Evolutionary conservation across 2,113 vertebrate species (phyloP), one percentile per base, ranked within the genome.

Genomic region (Microtus montanus): DNA sequence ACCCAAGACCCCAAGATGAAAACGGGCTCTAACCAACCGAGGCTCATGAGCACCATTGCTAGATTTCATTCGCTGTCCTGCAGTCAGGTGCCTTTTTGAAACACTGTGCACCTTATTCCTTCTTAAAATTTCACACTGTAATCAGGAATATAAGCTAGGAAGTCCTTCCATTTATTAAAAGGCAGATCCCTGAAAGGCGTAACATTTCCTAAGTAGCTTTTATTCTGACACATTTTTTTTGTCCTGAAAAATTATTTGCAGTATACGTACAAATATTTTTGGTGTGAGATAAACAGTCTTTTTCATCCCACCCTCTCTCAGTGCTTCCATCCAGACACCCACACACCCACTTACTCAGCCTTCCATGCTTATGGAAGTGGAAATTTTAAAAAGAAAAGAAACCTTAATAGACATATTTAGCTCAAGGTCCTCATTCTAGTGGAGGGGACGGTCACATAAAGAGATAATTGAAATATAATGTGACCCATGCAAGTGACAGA

Each of bases 181-280:
- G 92, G 20, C 13, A 96, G 52, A n/a, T 7, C 12, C 13, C 19
- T 14, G 19, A 28, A 33, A 28, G 2, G 9, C 61, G 0, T 0
- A 71, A 13, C 14, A 82, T 78, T 93, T 87, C n/a, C 22, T 87
- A 91, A 93, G 70, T 12, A 79, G 38, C 26, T 88, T 94, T 94
- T 47, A 54, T 7, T 33, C 35, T 86, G 41, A 4, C 66, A 58
- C 13, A 24, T 54, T 90, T 22, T 22, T 54, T 90, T 64, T 44
- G 5, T 68, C 20, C 9, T 68, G n/a, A 93, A 94, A 87, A 89
- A 14, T 14, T 24, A 52, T 87, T 68, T 89, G 44, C 38, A 58
- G 6, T 63, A 30, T 38, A 73, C 47, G 19, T 87, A 4, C 28
- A 74, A 35, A 4, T 68, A 13, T 89, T 41, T 24, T 71, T 87